phyloP scores from a whole-genome alignment of 2,888 invertebrate genomes.

The Hecatera dysodea region DNA sequence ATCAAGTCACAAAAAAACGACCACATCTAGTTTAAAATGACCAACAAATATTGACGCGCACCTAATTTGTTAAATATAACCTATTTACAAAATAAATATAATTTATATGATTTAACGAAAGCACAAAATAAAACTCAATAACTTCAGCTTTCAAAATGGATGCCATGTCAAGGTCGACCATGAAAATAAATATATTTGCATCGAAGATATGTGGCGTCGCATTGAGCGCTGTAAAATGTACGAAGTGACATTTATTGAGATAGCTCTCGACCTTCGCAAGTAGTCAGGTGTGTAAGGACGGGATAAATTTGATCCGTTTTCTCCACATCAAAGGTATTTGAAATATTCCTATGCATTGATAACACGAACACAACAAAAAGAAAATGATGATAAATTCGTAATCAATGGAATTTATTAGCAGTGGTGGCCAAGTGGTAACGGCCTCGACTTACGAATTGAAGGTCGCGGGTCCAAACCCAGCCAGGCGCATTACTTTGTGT shows the following conservation, averaged over 20 bases:
- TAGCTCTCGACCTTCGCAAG: constrained; percentile 4
- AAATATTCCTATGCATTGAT: constrained; percentile 30
- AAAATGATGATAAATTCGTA: neutral
- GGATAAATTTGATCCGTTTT: constrained; percentile 4
- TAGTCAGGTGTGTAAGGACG: neutral
- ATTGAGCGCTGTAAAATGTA: constrained; percentile 44
- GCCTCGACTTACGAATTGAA: no score
- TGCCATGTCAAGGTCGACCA: constrained; percentile 9
- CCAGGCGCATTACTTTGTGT: no score
- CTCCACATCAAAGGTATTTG: constrained; percentile 32
- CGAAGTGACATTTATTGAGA: constrained; percentile 53
- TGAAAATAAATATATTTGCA: constrained; percentile 40
- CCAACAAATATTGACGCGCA: no score
- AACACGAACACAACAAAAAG: no score
- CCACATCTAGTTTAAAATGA: no score
- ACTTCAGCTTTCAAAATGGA: constrained; percentile 21
- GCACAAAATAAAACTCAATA: neutral
- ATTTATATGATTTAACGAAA: no score
- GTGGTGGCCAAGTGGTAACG: no score
- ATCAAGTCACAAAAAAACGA: no score
- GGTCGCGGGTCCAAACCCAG: no score
- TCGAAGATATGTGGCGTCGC: constrained; percentile 27
- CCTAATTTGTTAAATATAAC: no score
- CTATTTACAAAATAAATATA: no score
- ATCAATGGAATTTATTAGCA: no score